A percentile compares a stretch with the other conserved stretches of the same genome.
Evolutionary conservation across 2,888 invertebrate genomes (phyloP).

Genomic region (Thymelicus acteon): DNA sequence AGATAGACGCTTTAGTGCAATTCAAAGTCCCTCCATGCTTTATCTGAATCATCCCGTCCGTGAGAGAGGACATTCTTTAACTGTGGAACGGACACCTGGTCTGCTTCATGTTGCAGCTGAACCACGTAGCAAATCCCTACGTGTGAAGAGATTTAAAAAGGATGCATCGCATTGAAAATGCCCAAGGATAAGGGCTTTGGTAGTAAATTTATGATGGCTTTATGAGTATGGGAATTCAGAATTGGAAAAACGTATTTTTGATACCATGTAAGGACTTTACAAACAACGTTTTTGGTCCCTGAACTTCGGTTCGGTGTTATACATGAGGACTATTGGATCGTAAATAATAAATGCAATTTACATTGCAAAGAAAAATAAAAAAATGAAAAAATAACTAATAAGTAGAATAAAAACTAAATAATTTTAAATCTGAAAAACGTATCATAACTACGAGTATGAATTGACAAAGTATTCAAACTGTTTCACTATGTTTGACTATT

Average conservation of each 20-base stretch:
- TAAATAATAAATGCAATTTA: neutral
- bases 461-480: too few relatives aligned
- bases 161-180: conserved; percentile 42
- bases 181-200: neutral
- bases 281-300: conserved; percentile 12
- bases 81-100: conserved; percentile 64
- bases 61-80: conserved; percentile 69
- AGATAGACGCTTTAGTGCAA: conserved; percentile 54
- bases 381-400: too few relatives aligned
- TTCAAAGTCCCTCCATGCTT: conserved; percentile 54
- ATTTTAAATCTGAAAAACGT: too few relatives aligned
- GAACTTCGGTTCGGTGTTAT: neutral
- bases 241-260: conserved; percentile 32
- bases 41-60: conserved; percentile 53
- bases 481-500: too few relatives aligned
- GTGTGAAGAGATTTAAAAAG: conserved; percentile 62
- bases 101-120: conserved; percentile 58
- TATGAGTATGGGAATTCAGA: conserved; percentile 14
- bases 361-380: too few relatives aligned
- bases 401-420: too few relatives aligned
- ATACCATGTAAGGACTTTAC: conserved; percentile 31
- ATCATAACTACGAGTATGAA: too few relatives aligned
- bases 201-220: conserved; percentile 7
- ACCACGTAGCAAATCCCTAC: conserved; percentile 75
- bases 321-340: neutral